Evolutionary conservation across 2,113 vertebrate genomes (phyloP), one percentile per base, ranked within the genome.

Genomic region (Rhinichthys klamathensis): DNA sequence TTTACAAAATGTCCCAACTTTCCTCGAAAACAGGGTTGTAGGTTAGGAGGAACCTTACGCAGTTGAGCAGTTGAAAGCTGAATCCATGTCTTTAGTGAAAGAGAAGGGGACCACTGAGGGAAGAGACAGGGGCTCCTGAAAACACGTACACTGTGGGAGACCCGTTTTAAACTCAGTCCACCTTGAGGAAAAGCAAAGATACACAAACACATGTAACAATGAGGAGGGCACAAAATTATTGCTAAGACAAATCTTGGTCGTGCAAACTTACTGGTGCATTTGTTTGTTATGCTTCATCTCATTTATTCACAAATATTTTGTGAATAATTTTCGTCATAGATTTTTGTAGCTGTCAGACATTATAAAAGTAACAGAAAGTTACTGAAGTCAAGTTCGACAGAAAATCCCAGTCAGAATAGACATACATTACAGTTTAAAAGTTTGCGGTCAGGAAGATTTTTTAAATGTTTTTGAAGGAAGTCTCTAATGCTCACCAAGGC

Each of bases 161-260:
- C 92, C 93, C 25, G 90, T 84, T 12, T 0, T 6, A 76, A 84
- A 92, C 13, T 80, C 63, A 69, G 81, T 5, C 93, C 92, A 93
- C 30, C 93, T 94, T 23, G 18, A 58, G 25, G 30, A 23, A 18
- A 25, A 11, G 38, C 5, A 38, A 41, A 18, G 4, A 4, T 23
- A 41, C 8, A 54, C n/a, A 6, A 54, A 72, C 32, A 72, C 7
- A 8, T 13, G 15, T 16, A 85, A 54, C 56, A 63, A 44, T 60
- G 32, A 78, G 38, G 12, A 78, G 7, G 51, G 5, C 32, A 38
- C 3, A 7, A 78, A 78, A 60, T 58, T 11, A 44, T 25, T 73
- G 70, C 38, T 11, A 70, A 70, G 32, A 46, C 70, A 2, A n/a
- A 49, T 32, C 12, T 76, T 27, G 25, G 1, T 27, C 6, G 0